Evolutionary conservation across 2,888 invertebrate species (phyloP).

Genomic region (Cerastis rubricosa): DNA sequence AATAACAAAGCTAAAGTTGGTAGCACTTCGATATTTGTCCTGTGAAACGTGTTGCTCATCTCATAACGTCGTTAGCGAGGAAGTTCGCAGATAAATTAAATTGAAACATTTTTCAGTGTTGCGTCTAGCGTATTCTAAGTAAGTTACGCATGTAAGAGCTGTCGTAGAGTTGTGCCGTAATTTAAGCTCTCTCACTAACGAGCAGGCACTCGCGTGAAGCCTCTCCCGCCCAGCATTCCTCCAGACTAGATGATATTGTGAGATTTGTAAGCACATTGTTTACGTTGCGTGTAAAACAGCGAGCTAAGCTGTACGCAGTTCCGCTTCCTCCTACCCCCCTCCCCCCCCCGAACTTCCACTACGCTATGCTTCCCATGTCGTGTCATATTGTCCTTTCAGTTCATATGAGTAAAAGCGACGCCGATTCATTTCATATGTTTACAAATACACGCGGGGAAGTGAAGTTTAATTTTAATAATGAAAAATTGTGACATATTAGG

Average conservation of each 20-base stretch:
- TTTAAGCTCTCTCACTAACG: slow-evolving; percentile 87
- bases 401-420: slow-evolving; percentile 16
- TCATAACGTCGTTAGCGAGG: slow-evolving; percentile 43
- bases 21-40: slow-evolving; percentile 54
- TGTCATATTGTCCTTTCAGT: slow-evolving; percentile 46
- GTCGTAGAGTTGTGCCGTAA: slow-evolving; percentile 80
- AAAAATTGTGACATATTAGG: neutral
- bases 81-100: slow-evolving; percentile 56
- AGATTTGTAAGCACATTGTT: slow-evolving; percentile 84
- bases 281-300: slow-evolving; percentile 73
- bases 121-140: slow-evolving; percentile 74
- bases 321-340: slow-evolving; percentile 34
- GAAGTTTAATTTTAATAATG: slow-evolving; percentile 1
- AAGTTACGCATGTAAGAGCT: slow-evolving; percentile 80
- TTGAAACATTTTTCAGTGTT: slow-evolving; percentile 67
- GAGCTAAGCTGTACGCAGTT: slow-evolving; percentile 64
- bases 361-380: slow-evolving; percentile 35
- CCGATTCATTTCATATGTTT: slow-evolving; percentile 28
- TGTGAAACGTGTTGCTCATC: slow-evolving; percentile 42
- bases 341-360: neutral
- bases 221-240: slow-evolving; percentile 76
- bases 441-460: slow-evolving; percentile 5
- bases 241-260: slow-evolving; percentile 84
- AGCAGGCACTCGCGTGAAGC: slow-evolving; percentile 84
- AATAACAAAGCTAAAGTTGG: slow-evolving; percentile 57